Conservation (phyloP, 1,140 invertebrate genomes). For the Drosophila asahinai region DNA sequence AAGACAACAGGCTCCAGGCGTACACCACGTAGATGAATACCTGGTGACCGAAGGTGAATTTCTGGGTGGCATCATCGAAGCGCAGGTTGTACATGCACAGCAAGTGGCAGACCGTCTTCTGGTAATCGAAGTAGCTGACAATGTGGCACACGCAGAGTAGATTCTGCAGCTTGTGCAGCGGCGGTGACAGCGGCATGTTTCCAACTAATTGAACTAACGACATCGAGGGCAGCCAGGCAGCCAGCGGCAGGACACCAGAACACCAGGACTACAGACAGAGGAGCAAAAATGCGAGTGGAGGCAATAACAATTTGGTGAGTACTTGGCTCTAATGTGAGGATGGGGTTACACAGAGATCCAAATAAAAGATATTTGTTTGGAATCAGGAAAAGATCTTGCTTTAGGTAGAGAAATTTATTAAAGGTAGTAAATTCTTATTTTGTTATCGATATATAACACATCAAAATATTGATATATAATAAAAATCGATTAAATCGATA, state of each 20-base stretch:
- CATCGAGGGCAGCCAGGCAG: not conserved
- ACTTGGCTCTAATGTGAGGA: slow-evolving; percentile 64
- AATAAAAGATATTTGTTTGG: not conserved
- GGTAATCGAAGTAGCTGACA: slow-evolving; percentile 37
- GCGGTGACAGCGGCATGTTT: slow-evolving; percentile 39
- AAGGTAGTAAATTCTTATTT: no score
- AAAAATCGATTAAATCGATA: no score
- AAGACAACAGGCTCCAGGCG: not conserved
- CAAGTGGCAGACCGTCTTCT: slow-evolving; percentile 34
- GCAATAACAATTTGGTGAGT: slow-evolving; percentile 66
- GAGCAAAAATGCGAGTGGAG: slow-evolving; percentile 10
- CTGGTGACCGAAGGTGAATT: slow-evolving; percentile 30
- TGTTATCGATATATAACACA: no score
- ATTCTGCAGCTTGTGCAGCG: slow-evolving; percentile 28
- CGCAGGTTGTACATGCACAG: slow-evolving; percentile 23
- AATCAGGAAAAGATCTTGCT: not conserved
- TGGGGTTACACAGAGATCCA: slow-evolving; percentile 7
- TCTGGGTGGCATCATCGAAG: slow-evolving; percentile 21
- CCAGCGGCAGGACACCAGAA: not conserved
- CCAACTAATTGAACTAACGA: slow-evolving; percentile 38
- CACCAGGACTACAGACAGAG: not conserved
- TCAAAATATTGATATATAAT: no score
- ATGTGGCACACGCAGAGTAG: slow-evolving; percentile 55
- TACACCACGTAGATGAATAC: slow-evolving; percentile 10
- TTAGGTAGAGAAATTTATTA: not conserved